A percentile compares a stretch with the other conserved stretches of the same genome.
Evolutionary conservation across 2,888 invertebrate species (phyloP).

Genomic region (Agapostemon virescens): DNA sequence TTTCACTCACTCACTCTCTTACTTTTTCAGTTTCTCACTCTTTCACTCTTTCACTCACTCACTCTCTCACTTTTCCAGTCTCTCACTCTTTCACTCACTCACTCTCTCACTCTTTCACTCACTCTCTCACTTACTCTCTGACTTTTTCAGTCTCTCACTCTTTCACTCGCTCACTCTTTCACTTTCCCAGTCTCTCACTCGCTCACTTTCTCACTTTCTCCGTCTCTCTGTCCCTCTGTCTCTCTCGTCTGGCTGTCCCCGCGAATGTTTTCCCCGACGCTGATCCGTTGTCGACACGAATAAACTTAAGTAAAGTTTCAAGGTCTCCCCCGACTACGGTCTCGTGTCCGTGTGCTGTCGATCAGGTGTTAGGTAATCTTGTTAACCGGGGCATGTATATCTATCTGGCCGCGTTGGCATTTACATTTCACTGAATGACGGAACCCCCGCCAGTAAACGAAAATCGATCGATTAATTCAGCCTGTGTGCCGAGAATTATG

Average conservation of each 20-base stretch:
- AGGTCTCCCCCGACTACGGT: slow-evolving; percentile 30
- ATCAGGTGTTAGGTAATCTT: slow-evolving; percentile 2
- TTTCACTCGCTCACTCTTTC: no score
- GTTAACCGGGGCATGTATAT: not conserved
- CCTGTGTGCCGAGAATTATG: slow-evolving; percentile 25
- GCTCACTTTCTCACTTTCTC: no score
- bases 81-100: no score
- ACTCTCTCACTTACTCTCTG: no score
- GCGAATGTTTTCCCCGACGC: slow-evolving; percentile 15
- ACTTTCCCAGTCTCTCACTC: no score
- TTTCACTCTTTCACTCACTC: no score
- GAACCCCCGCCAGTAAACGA: slow-evolving; percentile 18
- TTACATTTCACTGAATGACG: slow-evolving; percentile 23
- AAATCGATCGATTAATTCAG: slow-evolving; percentile 38
- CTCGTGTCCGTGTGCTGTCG: not conserved
- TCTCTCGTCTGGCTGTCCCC: not conserved
- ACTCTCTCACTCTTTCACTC: no score
- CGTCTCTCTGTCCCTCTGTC: no score
- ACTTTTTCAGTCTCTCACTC: no score
- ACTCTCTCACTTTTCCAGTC: no score
- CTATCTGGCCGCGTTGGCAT: not conserved
- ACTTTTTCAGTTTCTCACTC: no score
- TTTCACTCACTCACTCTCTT: no score
- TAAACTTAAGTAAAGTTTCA: slow-evolving; percentile 49
- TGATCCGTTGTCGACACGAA: slow-evolving; percentile 17